Percentiles rank a stretch among this genome's conserved stretches.
Conservation (phyloP, 2,888 invertebrate genomes). For the Brenthis daphne region DNA sequence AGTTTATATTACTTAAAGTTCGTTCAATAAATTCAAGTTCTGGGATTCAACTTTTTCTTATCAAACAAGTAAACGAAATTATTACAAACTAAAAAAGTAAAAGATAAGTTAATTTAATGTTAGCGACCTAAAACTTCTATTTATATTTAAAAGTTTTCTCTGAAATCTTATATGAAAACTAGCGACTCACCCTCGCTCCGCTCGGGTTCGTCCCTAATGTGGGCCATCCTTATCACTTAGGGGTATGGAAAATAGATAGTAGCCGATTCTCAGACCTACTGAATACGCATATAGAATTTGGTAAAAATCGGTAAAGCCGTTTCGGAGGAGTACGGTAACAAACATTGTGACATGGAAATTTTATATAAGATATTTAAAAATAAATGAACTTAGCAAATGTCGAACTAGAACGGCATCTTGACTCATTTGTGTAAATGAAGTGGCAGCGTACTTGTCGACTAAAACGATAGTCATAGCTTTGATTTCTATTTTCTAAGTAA, state of each 20-base stretch:
- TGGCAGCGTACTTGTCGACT: too few relatives aligned
- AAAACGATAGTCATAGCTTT: too few relatives aligned
- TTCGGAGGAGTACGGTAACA: too few relatives aligned
- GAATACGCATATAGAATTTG: too few relatives aligned
- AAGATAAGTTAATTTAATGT: slow-evolving; percentile 11
- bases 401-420: not conserved
- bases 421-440: not conserved
- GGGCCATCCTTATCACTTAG: too few relatives aligned
- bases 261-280: too few relatives aligned
- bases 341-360: too few relatives aligned
- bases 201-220: too few relatives aligned
- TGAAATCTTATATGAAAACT: slow-evolving; percentile 16
- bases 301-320: too few relatives aligned
- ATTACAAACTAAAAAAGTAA: slow-evolving; percentile 14
- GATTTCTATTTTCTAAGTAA: too few relatives aligned
- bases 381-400: not conserved
- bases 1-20: slow-evolving; percentile 4
- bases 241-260: too few relatives aligned
- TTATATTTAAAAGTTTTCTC: slow-evolving; percentile 18
- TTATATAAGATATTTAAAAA: not conserved
- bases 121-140: slow-evolving; percentile 10
- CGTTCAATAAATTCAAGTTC: not conserved
- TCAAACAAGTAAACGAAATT: slow-evolving; percentile 12
- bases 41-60: not conserved
- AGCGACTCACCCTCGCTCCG: too few relatives aligned